These are phyloP conservation scores for Tiliacea aurago DNA, from an alignment of 2,888 invertebrate genomes.

Conservation along the genomic window DNA sequence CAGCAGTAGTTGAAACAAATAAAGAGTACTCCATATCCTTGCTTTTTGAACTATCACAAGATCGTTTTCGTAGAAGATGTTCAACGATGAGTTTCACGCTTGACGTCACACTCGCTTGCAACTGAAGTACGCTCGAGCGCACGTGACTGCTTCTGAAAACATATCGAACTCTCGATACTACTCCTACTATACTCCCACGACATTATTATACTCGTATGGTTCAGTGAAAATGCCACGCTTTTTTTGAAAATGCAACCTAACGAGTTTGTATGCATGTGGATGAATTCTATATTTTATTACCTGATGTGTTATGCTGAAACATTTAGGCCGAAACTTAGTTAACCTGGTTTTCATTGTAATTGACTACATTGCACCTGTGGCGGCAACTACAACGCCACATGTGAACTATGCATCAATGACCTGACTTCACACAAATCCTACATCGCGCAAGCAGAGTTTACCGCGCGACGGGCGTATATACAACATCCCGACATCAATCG, in stretches of 20 bases:
- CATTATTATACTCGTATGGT: not conserved
- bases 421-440: no score
- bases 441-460: no score
- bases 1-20: not conserved
- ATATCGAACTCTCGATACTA: conserved; percentile 1
- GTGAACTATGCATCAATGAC: no score
- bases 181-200: not conserved
- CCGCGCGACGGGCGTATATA: no score
- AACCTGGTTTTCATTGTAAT: no score
- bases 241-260: not conserved
- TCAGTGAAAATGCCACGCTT: not conserved
- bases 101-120: conserved; percentile 21
- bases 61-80: not conserved
- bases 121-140: conserved; percentile 9
- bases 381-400: no score
- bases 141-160: conserved; percentile 16
- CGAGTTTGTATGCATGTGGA: not conserved
- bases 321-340: not conserved
- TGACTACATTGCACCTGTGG: no score
- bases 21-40: not conserved
- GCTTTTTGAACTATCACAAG: not conserved
- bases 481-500: no score
- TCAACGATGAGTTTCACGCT: conserved; percentile 28
- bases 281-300: not conserved
- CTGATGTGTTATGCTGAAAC: not conserved